Conservation (phyloP, 2,888 invertebrate species). For the Oscheius sp. region DNA sequence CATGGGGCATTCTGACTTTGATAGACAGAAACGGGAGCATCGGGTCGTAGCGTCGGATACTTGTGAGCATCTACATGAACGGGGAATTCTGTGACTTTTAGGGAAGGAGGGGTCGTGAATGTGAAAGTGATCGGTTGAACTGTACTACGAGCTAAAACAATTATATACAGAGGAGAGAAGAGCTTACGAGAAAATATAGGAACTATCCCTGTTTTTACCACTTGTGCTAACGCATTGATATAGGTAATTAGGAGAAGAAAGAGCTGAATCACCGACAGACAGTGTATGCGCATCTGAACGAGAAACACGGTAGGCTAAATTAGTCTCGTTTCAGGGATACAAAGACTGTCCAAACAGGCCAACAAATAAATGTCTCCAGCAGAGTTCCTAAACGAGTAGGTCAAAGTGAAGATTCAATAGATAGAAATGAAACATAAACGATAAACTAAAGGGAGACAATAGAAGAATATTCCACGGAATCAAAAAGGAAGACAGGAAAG, state of each 20-base stretch:
- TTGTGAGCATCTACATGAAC: neutral
- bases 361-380: no score
- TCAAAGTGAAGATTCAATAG: neutral
- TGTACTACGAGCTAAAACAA: constrained; percentile 9
- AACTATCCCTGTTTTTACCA: constrained; percentile 12
- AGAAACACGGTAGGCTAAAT: constrained; percentile 13
- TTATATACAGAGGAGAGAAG: neutral
- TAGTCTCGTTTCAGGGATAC: constrained; percentile 7
- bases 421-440: neutral
- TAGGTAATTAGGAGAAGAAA: constrained; percentile 6
- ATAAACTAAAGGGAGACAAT: neutral
- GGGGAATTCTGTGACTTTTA: constrained; percentile 9
- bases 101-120: constrained; percentile 11
- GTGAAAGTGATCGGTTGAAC: constrained; percentile 25
- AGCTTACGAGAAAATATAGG: constrained; percentile 17
- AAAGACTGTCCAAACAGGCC: constrained; percentile 24
- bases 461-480: neutral
- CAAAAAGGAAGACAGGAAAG: no score
- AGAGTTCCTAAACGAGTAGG: no score
- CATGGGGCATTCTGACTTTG: neutral
- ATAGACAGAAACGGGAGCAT: neutral
- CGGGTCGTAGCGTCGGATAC: constrained; percentile 16
- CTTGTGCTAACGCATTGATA: neutral
- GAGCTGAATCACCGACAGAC: constrained; percentile 1
- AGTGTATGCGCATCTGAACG: neutral